Conservation (phyloP, 1,140 invertebrate species). For the Pseudomyrmex gracilis region DNA sequence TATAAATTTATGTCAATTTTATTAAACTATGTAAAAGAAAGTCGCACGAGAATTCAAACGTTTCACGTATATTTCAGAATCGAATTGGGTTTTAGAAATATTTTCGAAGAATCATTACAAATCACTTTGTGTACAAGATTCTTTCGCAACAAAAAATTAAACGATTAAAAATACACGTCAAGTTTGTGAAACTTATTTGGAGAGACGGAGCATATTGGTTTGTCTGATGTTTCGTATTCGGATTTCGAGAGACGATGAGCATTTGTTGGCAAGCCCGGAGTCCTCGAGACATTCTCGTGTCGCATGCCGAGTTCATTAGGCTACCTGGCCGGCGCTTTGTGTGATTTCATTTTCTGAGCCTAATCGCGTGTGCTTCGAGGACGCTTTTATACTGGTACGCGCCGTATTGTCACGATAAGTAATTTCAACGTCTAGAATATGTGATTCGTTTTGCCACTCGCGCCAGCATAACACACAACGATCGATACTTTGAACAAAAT, state of each 20-base stretch:
- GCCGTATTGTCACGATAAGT: constrained; percentile 3
- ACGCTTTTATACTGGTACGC: constrained; percentile 33
- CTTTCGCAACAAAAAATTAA: neutral
- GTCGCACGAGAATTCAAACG: neutral
- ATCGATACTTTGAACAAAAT: neutral
- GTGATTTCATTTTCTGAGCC: constrained; percentile 54
- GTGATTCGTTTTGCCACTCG: neutral
- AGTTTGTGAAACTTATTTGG: constrained; percentile 30
- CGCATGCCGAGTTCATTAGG: constrained; percentile 60
- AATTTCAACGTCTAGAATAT: neutral
- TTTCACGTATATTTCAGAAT: neutral
- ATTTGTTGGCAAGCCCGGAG: constrained; percentile 52
- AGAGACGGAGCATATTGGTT: constrained; percentile 13
- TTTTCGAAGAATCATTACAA: too few relatives aligned
- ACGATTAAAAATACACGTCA: constrained; percentile 16
- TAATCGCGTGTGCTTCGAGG: constrained; percentile 24
- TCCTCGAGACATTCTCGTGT: constrained; percentile 56
- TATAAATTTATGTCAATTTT: constrained; percentile 10
- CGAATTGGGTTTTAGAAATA: neutral
- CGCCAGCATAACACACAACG: neutral
- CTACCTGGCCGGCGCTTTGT: constrained; percentile 52
- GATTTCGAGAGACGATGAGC: constrained; percentile 48
- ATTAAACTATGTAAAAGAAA: neutral
- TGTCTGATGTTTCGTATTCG: constrained; percentile 38
- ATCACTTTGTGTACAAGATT: neutral